phyloP scores from a whole-genome alignment of 2,888 invertebrate genomes.

The Chrysolina americana region DNA sequence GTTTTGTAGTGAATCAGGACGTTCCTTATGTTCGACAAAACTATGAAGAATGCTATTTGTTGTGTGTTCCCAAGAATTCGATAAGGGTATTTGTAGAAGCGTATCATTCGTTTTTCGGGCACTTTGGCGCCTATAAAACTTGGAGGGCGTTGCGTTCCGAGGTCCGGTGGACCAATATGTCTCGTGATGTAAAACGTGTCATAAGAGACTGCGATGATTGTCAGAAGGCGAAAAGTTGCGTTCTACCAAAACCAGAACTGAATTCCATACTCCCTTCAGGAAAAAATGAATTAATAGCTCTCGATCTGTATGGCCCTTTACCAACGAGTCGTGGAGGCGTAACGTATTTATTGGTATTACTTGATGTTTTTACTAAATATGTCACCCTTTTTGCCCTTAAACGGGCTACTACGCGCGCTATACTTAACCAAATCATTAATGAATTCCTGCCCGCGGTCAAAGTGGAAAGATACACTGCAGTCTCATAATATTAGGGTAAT shows the following conservation, averaged over 20 bases:
- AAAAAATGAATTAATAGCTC: background rate
- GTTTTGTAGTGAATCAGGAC: background rate
- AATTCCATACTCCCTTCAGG: background rate
- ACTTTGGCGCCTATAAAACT: background rate
- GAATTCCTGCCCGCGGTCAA: background rate
- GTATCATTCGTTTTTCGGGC: background rate
- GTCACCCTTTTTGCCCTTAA: background rate
- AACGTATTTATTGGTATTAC: background rate
- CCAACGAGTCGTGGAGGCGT: constrained; percentile 9
- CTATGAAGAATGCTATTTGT: background rate
- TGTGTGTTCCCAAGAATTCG: background rate
- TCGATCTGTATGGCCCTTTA: constrained; percentile 4
- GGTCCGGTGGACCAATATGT: background rate
- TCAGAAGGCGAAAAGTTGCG: background rate
- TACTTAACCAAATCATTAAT: background rate
- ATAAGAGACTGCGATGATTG: background rate
- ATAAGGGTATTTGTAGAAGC: background rate
- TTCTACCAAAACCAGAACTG: background rate
- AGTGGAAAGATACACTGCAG: background rate
- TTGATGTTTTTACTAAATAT: background rate
- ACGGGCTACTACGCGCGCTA: constrained; percentile 1
- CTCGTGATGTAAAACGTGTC: background rate
- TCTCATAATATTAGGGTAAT: background rate
- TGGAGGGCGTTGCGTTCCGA: background rate
- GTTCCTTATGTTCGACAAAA: background rate